Base-by-base conservation (phyloP, 1,140 invertebrate species). In the Brachystomella parvula region DNA sequence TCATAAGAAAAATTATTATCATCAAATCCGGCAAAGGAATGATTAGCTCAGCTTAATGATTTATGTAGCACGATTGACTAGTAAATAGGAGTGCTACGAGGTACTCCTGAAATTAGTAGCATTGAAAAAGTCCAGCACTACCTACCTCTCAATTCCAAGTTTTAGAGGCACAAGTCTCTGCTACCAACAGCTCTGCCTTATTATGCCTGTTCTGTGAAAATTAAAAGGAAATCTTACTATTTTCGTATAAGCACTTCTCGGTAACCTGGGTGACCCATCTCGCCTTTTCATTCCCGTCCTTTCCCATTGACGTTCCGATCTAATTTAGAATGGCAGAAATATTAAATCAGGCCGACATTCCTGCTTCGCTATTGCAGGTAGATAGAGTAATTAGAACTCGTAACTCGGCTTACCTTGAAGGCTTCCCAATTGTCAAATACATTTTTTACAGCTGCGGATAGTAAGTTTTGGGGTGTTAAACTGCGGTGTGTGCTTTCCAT, bases 251-350 rank as follows among this genome's bases (percentile, higher is more conserved):
- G 49, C 49, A 53, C 24, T 53, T 12, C 21, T 53, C 49, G 3
- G 49, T 53, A 24, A 24, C 49, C 12, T 3, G 6, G 6, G 24
- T 53, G 15, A 53, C 49, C 49, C 12, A 17, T 24, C 24, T 26
- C 12, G 24, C 49, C 9, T 19, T 19, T 12, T 9, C 49, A 53
- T 26, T 6, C 6, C 12, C 12, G 6, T 53, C 6, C 24, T 53
- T 53, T 24, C 49, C 49, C 49, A 53, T 53, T 15, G 49, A 53
- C 6, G 49, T 53, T 24, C 49, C 49, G 9, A 53, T 53, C 49
- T 53, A 53, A 53, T 53, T 6, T 17, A 53, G n/a, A 24, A 17
- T 19, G 24, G 6, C 24, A 26, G 24, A 53, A 53, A 53, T 26
- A n/a, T 44, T n/a, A 44, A 44, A 44, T n/a, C 9, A 53, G n/a